A percentile compares a stretch with the other conserved stretches of the same genome.
These are phyloP conservation scores for Mylabris sibirica DNA, from an alignment of 2,888 invertebrate species.

Conservation along the genomic window DNA sequence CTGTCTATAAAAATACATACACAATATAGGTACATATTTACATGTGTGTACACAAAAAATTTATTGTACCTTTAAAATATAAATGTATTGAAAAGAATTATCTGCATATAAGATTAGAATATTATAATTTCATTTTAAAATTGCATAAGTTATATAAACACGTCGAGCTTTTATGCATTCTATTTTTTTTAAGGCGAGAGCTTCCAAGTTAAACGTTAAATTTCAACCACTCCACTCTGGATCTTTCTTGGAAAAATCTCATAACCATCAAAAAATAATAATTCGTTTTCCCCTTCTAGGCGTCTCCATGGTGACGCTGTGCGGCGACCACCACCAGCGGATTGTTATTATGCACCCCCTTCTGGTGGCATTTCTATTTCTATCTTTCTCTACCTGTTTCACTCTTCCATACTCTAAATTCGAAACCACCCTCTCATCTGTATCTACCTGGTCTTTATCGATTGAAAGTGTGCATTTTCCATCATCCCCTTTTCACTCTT, in stretches of 20 bases:
- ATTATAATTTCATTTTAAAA: background rate
- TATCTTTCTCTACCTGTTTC: conserved; percentile 1
- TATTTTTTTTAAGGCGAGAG: conserved; percentile 35
- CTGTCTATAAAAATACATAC: conserved; percentile 8
- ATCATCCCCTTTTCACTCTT: background rate
- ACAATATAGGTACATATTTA: conserved; percentile 10
- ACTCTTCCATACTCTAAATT: background rate
- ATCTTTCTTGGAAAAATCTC: conserved; percentile 52
- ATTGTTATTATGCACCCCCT: conserved; percentile 46
- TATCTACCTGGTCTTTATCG: conserved; percentile 7
- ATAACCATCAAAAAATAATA: conserved; percentile 61
- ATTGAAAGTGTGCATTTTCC: background rate
- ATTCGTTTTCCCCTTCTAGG: conserved; percentile 53
- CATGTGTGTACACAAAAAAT: background rate
- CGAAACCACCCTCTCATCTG: conserved; percentile 4
- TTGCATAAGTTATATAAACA: conserved; percentile 20
- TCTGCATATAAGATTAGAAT: background rate
- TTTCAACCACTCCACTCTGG: conserved; percentile 47
- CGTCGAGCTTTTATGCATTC: conserved; percentile 38
- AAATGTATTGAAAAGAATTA: background rate
- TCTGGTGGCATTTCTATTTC: conserved; percentile 20
- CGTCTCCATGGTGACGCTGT: conserved; percentile 49
- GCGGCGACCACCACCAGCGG: conserved; percentile 30
- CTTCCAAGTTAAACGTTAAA: conserved; percentile 49
- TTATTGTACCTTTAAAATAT: conserved; percentile 6